These are phyloP conservation scores for Eupsittula cactorum DNA, from an alignment of 2,113 vertebrate species.

Conservation along the genomic window DNA sequence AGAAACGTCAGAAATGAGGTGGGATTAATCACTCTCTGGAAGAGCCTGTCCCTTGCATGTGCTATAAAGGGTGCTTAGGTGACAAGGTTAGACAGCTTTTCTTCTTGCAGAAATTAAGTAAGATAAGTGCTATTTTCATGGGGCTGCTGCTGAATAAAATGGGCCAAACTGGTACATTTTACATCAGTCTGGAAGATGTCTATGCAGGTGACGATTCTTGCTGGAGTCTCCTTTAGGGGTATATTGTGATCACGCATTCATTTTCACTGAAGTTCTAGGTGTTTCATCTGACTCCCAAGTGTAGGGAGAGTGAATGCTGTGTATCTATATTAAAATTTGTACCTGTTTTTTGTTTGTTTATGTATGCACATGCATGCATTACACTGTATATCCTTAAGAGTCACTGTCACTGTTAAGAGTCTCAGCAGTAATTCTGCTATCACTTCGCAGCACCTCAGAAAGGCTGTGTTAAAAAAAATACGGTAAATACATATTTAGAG, in stretches of 20 bases:
- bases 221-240: neutral
- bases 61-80: neutral
- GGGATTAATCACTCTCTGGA: neutral
- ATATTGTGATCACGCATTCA: neutral
- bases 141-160: neutral
- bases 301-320: neutral
- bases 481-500: conserved; percentile 34
- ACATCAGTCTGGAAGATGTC: neutral
- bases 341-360: neutral
- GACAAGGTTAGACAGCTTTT: neutral
- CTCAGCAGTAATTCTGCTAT: neutral
- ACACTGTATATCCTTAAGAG: neutral
- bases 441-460: neutral
- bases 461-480: neutral
- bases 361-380: neutral
- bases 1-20: neutral
- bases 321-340: neutral
- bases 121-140: neutral
- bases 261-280: neutral
- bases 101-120: neutral
- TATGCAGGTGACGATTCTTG: neutral
- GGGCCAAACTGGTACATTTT: neutral
- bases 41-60: neutral
- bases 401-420: neutral
- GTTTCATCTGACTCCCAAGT: neutral